These are phyloP conservation scores for Eupithecia pulchellata DNA, from an alignment of 2,888 invertebrate species.

Conservation along the genomic window DNA sequence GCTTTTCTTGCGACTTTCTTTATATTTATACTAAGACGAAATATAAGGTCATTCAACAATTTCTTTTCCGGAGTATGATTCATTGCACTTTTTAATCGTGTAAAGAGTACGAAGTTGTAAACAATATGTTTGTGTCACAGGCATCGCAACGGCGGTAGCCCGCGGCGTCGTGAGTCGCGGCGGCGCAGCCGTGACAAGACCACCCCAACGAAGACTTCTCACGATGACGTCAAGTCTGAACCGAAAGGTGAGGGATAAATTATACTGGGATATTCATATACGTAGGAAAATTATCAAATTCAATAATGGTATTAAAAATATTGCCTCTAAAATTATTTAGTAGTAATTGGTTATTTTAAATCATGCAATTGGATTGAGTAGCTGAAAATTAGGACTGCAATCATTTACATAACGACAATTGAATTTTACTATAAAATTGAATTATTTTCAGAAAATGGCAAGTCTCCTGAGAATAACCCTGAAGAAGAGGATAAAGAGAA, in stretches of 20 bases:
- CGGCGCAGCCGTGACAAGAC: conserved; percentile 67
- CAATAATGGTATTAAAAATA: neutral
- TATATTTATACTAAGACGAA: no score
- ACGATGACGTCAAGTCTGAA: conserved; percentile 72
- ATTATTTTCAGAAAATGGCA: conserved; percentile 70
- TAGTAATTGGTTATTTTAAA: neutral
- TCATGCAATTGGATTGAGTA: neutral
- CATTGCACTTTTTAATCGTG: neutral
- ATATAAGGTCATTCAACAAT: neutral
- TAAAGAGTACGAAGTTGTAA: neutral
- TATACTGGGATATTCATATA: neutral
- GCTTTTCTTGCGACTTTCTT: no score
- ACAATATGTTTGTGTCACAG: conserved; percentile 36
- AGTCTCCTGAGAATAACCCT: conserved; percentile 77
- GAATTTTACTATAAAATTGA: no score
- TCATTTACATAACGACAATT: no score
- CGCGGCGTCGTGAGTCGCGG: conserved; percentile 65
- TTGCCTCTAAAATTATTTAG: neutral
- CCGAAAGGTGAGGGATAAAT: conserved; percentile 63
- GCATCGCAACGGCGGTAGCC: conserved; percentile 79
- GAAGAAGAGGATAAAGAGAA: conserved; percentile 67
- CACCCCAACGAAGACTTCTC: conserved; percentile 58
- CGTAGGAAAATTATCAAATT: neutral
- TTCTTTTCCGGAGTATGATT: neutral
- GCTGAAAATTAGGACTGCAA: neutral